Evolutionary conservation across 2,113 vertebrate species (phyloP).

Genomic region (Apteryx mantelli): DNA sequence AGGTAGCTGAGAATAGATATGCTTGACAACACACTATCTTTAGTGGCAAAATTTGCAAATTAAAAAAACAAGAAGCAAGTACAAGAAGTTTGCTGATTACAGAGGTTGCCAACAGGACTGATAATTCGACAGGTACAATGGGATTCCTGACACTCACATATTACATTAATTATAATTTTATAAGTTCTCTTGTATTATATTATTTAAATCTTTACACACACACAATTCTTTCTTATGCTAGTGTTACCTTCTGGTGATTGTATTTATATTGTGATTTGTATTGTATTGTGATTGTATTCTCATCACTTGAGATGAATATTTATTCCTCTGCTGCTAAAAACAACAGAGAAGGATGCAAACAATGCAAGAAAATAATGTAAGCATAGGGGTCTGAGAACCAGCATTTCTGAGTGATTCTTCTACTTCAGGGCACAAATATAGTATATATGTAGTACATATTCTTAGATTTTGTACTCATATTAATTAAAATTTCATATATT

Average conservation of each 20-base stretch:
- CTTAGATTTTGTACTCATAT: background rate
- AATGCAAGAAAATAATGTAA: background rate
- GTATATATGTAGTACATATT: background rate
- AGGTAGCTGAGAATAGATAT: background rate
- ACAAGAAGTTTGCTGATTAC: background rate
- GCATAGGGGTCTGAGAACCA: background rate
- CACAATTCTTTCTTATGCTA: background rate
- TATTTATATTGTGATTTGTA: background rate
- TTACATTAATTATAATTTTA: background rate
- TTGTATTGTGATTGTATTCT: background rate
- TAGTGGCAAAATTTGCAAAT: background rate
- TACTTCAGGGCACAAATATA: background rate
- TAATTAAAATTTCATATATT: background rate
- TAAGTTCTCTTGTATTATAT: background rate
- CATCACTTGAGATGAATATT: background rate
- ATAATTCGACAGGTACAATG: background rate
- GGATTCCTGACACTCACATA: background rate
- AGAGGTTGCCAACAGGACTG: background rate
- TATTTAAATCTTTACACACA: background rate
- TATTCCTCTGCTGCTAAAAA: background rate
- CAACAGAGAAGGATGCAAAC: background rate
- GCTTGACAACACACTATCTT: fast-evolving
- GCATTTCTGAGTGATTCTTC: background rate
- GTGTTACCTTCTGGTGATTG: background rate
- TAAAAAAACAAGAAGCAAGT: background rate